Conservation (phyloP, 2,797 vertebrate species). For the Danio kyathit region DNA sequence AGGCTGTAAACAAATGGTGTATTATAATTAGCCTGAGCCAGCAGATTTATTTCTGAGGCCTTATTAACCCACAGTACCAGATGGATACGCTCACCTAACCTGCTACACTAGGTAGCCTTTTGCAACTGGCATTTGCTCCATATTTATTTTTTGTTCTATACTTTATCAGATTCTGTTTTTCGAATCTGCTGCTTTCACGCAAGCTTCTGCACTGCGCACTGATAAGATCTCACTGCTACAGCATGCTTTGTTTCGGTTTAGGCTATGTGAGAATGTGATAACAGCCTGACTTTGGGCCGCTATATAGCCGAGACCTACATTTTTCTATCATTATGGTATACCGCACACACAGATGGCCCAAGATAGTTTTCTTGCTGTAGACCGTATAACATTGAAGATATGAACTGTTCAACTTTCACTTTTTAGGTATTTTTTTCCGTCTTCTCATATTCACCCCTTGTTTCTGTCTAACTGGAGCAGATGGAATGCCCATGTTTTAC, state of each 20-base stretch:
- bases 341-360: slow-evolving; percentile 26
- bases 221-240: slow-evolving; percentile 40
- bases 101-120: not conserved
- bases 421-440: not conserved
- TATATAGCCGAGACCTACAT: slow-evolving; percentile 10
- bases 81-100: not conserved
- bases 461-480: not conserved
- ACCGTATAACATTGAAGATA: not conserved
- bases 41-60: not conserved
- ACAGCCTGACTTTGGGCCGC: slow-evolving; percentile 16
- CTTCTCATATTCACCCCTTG: not conserved
- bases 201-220: slow-evolving; percentile 40
- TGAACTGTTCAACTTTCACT: slow-evolving; percentile 11
- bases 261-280: slow-evolving; percentile 24
- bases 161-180: slow-evolving; percentile 35
- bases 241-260: slow-evolving; percentile 13
- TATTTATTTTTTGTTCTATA: slow-evolving; percentile 17
- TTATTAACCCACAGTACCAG: slow-evolving; percentile 10
- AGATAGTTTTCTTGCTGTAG: slow-evolving; percentile 15
- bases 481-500: not conserved
- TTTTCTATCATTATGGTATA: slow-evolving; percentile 12
- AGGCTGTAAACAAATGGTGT: slow-evolving; percentile 5
- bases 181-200: slow-evolving; percentile 1
- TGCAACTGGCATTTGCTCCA: slow-evolving; percentile 14
- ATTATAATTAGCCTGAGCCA: not conserved